phyloP scores from a whole-genome alignment of 2,888 invertebrate genomes.

The Heterodera filipjevi region DNA sequence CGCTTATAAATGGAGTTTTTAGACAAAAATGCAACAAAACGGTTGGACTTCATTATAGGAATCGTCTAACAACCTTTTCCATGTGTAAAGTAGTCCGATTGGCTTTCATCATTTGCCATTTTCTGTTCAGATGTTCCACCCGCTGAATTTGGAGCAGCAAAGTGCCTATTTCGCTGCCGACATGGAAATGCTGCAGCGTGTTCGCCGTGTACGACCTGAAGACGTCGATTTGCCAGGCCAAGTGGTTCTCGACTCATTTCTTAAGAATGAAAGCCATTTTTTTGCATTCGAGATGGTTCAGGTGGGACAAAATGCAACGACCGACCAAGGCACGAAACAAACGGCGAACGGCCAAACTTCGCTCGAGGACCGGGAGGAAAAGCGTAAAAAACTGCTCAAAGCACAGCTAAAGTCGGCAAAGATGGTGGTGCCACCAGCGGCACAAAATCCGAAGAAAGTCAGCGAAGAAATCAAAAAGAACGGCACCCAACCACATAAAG shows the following conservation, averaged over 20 bases:
- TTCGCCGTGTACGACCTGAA: conserved; percentile 40
- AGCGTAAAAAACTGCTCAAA: conserved; percentile 38
- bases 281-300: background rate
- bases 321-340: background rate
- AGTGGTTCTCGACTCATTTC: background rate
- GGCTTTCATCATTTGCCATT: background rate
- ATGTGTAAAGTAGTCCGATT: conserved; percentile 10
- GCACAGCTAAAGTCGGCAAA: conserved; percentile 36
- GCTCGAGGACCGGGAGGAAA: conserved; percentile 30
- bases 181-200: conserved; percentile 37
- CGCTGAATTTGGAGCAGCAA: conserved; percentile 37
- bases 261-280: background rate
- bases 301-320: background rate
- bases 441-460: conserved; percentile 4
- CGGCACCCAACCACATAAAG: background rate
- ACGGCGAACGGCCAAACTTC: conserved; percentile 18
- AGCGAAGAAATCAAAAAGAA: conserved; percentile 16
- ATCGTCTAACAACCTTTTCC: conserved; percentile 7
- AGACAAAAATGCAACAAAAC: conserved; percentile 9
- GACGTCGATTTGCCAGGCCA: conserved; percentile 40
- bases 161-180: conserved; percentile 27
- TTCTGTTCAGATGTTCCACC: conserved; percentile 36
- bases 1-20: conserved; percentile 19
- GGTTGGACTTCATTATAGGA: conserved; percentile 12
- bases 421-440: conserved; percentile 13